Conservation (phyloP, 2,797 vertebrate species). For the Sebastiscus tertius region DNA sequence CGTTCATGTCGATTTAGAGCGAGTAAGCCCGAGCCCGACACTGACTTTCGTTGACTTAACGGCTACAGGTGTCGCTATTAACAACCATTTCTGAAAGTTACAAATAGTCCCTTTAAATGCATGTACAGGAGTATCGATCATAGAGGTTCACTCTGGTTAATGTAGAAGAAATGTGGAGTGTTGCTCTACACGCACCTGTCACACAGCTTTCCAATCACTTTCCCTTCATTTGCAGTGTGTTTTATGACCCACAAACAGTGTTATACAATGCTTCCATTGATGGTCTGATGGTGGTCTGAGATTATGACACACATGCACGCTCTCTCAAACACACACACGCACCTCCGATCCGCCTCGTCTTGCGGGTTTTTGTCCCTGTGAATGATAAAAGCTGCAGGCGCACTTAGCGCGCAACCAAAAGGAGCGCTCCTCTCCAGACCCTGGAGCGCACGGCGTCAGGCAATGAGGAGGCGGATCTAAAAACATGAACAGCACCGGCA, state of each 20-base stretch:
- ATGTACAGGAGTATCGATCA: background rate
- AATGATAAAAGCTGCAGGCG: conserved; percentile 68
- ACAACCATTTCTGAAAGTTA: no score
- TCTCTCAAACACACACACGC: background rate
- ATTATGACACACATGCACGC: background rate
- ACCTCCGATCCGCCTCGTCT: background rate
- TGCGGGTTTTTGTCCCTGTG: conserved; percentile 1
- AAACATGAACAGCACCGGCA: conserved; percentile 1
- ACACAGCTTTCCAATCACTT: background rate
- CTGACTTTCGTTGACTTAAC: no score
- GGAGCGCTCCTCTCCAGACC: conserved; percentile 32
- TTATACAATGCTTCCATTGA: background rate
- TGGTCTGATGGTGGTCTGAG: background rate
- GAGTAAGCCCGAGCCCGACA: no score
- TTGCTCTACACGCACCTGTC: background rate
- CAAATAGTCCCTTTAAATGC: no score
- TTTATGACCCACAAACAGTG: background rate
- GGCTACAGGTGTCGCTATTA: no score
- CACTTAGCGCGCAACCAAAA: background rate
- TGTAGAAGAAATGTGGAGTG: background rate
- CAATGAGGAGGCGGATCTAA: conserved; percentile 33
- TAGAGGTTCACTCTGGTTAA: background rate
- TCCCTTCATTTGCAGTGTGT: background rate
- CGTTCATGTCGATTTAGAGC: no score
- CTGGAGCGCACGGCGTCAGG: conserved; percentile 19